Conservation (phyloP, 2,113 vertebrate species). For the Aramus guarauna region DNA sequence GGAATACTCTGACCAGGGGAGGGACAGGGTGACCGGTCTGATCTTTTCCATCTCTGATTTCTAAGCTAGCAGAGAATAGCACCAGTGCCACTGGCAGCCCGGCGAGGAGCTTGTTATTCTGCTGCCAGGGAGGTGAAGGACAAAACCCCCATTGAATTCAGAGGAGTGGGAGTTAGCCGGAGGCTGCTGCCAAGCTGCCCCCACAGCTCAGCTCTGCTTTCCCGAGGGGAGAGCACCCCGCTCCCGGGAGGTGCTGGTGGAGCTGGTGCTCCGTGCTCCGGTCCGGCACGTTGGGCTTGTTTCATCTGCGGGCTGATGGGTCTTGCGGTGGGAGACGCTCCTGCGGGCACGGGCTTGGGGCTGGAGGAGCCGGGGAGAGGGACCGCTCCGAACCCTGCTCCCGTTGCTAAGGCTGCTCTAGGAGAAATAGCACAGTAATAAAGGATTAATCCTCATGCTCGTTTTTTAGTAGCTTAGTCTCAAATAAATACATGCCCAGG, state of each 20-base stretch:
- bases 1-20: not conserved
- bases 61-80: not conserved
- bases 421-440: slow-evolving; percentile 12
- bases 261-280: accelerated
- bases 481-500: slow-evolving; percentile 28
- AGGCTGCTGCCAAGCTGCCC: not conserved
- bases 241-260: not conserved
- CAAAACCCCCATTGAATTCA: not conserved
- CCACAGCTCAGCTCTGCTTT: not conserved
- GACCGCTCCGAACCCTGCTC: not conserved
- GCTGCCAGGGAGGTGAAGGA: not conserved
- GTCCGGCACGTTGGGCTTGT: accelerated
- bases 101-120: not conserved
- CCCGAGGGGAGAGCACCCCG: not conserved
- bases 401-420: slow-evolving; percentile 25
- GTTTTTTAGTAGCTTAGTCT: slow-evolving; percentile 28
- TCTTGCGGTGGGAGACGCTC: not conserved
- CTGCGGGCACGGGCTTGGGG: not conserved
- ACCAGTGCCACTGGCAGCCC: not conserved
- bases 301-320: not conserved
- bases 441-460: slow-evolving; percentile 5
- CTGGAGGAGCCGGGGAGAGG: not conserved
- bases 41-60: slow-evolving; percentile 27
- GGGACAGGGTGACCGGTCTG: slow-evolving; percentile 1
- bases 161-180: not conserved